Evolutionary conservation across 2,797 vertebrate genomes (phyloP).

Genomic region (Amblyopsis hoosieri): DNA sequence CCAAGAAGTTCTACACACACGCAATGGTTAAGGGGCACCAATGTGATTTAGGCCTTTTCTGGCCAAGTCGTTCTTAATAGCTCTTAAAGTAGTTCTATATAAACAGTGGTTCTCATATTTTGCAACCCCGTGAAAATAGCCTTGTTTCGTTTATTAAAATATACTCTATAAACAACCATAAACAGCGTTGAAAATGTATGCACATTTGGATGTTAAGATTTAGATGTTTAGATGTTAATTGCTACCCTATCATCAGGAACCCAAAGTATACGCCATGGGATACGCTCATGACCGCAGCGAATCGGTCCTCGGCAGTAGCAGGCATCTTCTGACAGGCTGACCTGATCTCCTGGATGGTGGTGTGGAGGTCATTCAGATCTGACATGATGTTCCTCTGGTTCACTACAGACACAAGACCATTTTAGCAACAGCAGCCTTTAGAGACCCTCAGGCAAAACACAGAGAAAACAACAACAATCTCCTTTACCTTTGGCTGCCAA

Average conservation of each 20-base stretch:
- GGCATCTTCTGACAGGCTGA: slow-evolving; percentile 89
- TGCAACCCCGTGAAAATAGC: too few relatives aligned
- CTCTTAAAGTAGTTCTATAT: too few relatives aligned
- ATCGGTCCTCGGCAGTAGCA: slow-evolving; percentile 87
- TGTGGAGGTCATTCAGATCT: slow-evolving; percentile 89
- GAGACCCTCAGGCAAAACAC: too few relatives aligned
- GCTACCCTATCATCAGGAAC: too few relatives aligned
- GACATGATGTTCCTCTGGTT: slow-evolving; percentile 89
- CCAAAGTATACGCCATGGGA: slow-evolving; percentile 69
- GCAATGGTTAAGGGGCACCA: slow-evolving; percentile 63
- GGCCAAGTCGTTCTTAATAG: not conserved
- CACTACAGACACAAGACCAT: slow-evolving; percentile 72
- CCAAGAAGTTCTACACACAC: slow-evolving; percentile 87
- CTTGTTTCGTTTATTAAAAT: too few relatives aligned
- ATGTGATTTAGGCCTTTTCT: not conserved
- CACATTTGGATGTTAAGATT: too few relatives aligned
- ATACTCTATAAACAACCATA: too few relatives aligned
- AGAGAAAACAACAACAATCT: not conserved
- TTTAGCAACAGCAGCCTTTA: not conserved
- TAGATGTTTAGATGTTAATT: too few relatives aligned
- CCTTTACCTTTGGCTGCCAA: slow-evolving; percentile 92
- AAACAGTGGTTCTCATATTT: too few relatives aligned
- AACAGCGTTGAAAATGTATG: too few relatives aligned
- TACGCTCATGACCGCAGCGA: slow-evolving; percentile 91
- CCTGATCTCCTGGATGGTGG: slow-evolving; percentile 89